These are phyloP conservation scores for Onchidella celtica DNA, from an alignment of 2,888 invertebrate species.

Conservation along the genomic window DNA sequence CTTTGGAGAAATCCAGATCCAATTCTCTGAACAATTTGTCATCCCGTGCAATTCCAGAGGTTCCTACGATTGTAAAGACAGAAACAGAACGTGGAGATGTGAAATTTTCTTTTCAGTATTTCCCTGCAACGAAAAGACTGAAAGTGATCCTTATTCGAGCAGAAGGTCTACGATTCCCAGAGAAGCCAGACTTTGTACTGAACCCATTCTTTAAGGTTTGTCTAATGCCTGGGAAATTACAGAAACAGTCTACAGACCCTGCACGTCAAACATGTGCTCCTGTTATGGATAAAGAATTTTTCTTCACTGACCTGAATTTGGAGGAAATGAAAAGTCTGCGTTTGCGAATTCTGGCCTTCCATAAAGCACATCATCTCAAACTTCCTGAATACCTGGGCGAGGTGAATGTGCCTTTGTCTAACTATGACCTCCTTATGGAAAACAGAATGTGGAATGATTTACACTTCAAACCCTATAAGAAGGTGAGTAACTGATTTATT, in stretches of 20 bases:
- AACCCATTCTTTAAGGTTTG: conserved; percentile 64
- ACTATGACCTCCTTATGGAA: conserved; percentile 79
- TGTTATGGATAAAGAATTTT: conserved; percentile 79
- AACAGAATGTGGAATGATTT: conserved; percentile 78
- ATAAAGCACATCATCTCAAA: conserved; percentile 76
- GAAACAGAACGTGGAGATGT: conserved; percentile 71
- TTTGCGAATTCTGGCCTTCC: conserved; percentile 78
- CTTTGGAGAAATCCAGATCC: conserved; percentile 38
- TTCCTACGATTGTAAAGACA: conserved; percentile 38
- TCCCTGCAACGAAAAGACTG: conserved; percentile 79
- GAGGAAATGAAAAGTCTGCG: conserved; percentile 78
- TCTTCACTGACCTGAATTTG: conserved; percentile 79
- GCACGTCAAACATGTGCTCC: conserved; percentile 79
- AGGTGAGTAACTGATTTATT: too few species aligned
- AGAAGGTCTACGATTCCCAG: conserved; percentile 75
- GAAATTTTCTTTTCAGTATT: conserved; percentile 79
- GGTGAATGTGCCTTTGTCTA: conserved; percentile 77
- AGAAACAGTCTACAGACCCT: conserved; percentile 77
- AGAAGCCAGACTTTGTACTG: conserved; percentile 72
- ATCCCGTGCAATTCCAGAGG: conserved; percentile 29
- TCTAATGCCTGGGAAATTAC: conserved; percentile 80
- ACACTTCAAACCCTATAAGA: conserved; percentile 55
- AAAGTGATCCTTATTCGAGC: conserved; percentile 77
- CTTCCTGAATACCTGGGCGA: conserved; percentile 80
- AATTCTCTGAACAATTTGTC: conserved; percentile 16